These are phyloP conservation scores for Lophotriccus pileatus DNA, from an alignment of 2,797 vertebrate genomes.

Conservation along the genomic window DNA sequence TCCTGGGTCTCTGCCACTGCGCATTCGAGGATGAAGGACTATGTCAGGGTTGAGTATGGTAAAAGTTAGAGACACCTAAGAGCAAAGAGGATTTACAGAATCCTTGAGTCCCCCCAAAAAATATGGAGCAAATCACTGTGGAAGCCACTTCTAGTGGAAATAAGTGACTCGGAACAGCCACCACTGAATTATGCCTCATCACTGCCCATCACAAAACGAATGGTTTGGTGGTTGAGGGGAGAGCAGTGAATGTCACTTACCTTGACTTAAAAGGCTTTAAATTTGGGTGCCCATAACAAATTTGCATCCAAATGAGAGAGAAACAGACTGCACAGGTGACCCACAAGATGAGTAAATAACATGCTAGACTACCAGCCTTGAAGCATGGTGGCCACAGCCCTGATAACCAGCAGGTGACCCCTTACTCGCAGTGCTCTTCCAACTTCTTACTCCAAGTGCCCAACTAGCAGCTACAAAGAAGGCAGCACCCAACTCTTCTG, in stretches of 20 bases:
- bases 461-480: neutral
- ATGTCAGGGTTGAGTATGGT: neutral
- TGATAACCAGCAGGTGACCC: neutral
- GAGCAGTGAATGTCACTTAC: neutral
- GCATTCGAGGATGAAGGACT: neutral
- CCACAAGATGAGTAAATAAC: neutral
- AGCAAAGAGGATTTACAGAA: neutral
- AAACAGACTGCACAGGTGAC: rapidly evolving
- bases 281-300: rapidly evolving
- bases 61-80: neutral
- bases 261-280: neutral
- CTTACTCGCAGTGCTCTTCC: neutral
- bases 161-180: neutral
- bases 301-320: neutral
- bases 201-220: neutral
- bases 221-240: neutral
- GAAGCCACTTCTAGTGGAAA: neutral
- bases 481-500: neutral
- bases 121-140: neutral
- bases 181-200: neutral
- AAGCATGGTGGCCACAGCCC: neutral
- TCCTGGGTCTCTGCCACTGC: neutral
- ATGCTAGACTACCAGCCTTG: neutral
- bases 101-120: neutral
- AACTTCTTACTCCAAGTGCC: neutral